Evolutionary conservation across 1,140 invertebrate species (phyloP), one percentile per base, ranked within the genome.

Genomic region (Heliothis virescens): DNA sequence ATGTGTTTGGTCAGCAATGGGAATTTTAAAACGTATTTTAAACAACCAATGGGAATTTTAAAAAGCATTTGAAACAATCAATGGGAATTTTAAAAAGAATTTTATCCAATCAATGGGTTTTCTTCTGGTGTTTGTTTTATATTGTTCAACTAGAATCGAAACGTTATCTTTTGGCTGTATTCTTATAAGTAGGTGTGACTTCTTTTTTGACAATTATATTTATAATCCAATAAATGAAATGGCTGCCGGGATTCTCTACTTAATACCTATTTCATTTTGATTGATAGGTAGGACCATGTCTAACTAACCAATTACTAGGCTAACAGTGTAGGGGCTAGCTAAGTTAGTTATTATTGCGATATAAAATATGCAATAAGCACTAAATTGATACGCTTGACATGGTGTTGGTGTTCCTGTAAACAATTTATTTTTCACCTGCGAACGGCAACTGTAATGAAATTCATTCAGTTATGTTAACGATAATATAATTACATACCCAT

Each of bases 61-160:
- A 34, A 57, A 72, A 57, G 69, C 18, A 57, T 72, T 57, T 72
- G 41, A 72, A 72, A 10, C 53, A 72, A 57, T 16, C 26, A 16
- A 57, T 53, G 69, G 52, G n/a, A 72, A 15, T 41, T 55, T 57
- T 16, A 15, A 34, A 57, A 72, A 57, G 69, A 41, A 57, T 72
- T 57, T 72, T 55, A 72, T 57, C 10, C 53, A 72, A 57, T 16
- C 26, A 16, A 57, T 53, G 69, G 52, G n/a, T 57, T 7, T 41
- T 72, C 16, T 57, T 50, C 21, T 21, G 16, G 3, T 34, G 50
- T 18, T 72, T 57, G 52, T 34, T 72, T 72, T 63, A 9, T 63
- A 16, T 47, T 11, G 60, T 10, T 41, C 21, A 0, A 21, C 41
- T n/a, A 41, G 34, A 34, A 34, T 34, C 34, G 34, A 4, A 2